phyloP scores from a whole-genome alignment of 2,888 invertebrate species.

The Drosophila hamatofila region DNA sequence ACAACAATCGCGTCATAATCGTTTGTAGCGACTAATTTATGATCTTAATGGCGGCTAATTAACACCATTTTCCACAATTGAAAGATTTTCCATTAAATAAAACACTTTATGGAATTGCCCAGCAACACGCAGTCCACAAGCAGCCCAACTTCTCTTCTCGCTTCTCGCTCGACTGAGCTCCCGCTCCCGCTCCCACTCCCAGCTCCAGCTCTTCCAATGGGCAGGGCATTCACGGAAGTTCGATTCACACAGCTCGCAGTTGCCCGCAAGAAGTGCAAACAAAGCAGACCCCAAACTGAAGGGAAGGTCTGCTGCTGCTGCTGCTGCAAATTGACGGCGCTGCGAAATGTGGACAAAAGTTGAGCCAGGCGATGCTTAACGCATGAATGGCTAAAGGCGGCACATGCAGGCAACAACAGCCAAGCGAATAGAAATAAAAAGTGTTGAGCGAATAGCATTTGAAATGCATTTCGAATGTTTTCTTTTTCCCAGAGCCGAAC shows the following conservation, averaged over 20 bases:
- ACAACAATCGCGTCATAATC: constrained; percentile 76
- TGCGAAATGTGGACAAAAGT: constrained; percentile 66
- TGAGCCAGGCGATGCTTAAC: constrained; percentile 68
- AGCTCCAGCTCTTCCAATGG: constrained; percentile 26
- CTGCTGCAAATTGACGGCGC: constrained; percentile 73
- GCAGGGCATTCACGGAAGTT: constrained; percentile 72
- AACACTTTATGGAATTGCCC: constrained; percentile 81
- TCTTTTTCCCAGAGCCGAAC: constrained; percentile 26
- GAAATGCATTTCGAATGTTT: constrained; percentile 60
- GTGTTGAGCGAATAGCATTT: constrained; percentile 63
- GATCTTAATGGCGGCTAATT: constrained; percentile 81
- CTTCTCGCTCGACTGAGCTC: constrained; percentile 61
- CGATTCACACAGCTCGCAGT: constrained; percentile 26
- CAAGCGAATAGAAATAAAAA: constrained; percentile 59
- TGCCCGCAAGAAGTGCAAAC: constrained; percentile 65
- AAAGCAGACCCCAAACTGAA: constrained; percentile 73
- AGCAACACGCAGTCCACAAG: constrained; percentile 62
- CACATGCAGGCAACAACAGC: constrained; percentile 12
- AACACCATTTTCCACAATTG: constrained; percentile 81
- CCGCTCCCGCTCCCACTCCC: background rate
- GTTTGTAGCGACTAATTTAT: constrained; percentile 81
- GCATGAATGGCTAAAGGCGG: constrained; percentile 73
- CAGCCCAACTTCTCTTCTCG: background rate
- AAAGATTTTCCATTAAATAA: constrained; percentile 82
- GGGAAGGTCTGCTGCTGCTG: constrained; percentile 20